Conservation (phyloP, 2,797 vertebrate species). For the Hybognathus amarus region DNA sequence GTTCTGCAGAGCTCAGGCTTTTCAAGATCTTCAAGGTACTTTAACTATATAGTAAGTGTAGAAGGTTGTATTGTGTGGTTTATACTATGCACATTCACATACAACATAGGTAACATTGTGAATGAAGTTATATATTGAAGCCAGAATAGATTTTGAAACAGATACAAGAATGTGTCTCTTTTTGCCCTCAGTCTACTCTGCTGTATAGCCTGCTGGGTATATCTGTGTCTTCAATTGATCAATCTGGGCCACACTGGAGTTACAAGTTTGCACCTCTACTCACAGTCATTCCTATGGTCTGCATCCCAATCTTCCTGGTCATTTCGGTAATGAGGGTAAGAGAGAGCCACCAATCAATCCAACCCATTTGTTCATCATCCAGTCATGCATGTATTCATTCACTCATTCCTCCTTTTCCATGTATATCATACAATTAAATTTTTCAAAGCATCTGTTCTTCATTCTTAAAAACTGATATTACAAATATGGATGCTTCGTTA, state of each 20-base stretch:
- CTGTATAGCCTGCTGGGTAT: constrained; percentile 49
- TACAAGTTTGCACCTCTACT: constrained; percentile 56
- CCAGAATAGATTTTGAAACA: not conserved
- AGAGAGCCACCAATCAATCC: not conserved
- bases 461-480: not conserved
- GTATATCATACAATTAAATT: not conserved
- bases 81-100: not conserved
- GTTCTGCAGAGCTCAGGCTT: not conserved
- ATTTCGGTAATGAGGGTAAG: constrained; percentile 67
- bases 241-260: not conserved
- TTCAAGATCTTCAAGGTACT: not conserved
- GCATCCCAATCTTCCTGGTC: constrained; percentile 72
- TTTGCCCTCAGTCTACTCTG: constrained; percentile 63
- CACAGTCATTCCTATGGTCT: constrained; percentile 67
- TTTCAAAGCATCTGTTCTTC: not conserved
- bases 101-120: not conserved
- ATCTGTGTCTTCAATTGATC: rapidly evolving
- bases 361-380: not conserved
- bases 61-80: too few species aligned
- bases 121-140: not conserved
- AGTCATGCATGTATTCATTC: not conserved
- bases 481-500: not conserved
- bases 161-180: not conserved
- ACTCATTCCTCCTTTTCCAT: not conserved
- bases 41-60: not conserved